phyloP scores from a whole-genome alignment of 2,888 invertebrate genomes.

The Molorchus minor region DNA sequence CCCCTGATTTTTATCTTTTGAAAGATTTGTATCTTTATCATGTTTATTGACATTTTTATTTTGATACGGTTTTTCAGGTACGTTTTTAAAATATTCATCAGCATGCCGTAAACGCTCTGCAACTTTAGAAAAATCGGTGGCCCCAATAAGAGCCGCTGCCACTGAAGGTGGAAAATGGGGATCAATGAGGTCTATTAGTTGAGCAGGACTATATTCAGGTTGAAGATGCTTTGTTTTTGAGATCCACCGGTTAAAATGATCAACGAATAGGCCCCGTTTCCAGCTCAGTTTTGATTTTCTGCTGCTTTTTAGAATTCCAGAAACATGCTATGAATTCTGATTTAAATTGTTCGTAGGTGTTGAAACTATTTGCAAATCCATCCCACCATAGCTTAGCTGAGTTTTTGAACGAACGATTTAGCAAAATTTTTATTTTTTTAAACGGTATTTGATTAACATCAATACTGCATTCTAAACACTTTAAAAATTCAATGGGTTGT shows the following conservation, averaged over 20 bases:
- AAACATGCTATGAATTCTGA: conserved; percentile 4
- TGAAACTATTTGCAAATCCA: not conserved
- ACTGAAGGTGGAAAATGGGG: conserved; percentile 8
- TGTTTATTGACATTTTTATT: too few relatives aligned
- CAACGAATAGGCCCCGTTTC: not conserved
- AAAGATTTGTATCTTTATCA: too few relatives aligned
- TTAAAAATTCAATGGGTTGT: not conserved
- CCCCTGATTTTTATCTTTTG: too few relatives aligned
- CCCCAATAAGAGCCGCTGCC: not conserved
- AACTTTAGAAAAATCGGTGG: not conserved
- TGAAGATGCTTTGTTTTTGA: not conserved
- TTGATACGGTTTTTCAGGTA: too few relatives aligned
- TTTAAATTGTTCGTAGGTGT: not conserved
- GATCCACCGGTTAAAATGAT: not conserved
- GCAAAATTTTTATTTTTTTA: conserved; percentile 1
- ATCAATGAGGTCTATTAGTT: not conserved
- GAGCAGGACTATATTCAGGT: not conserved
- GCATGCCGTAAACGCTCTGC: not conserved
- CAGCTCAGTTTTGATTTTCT: conserved; percentile 4
- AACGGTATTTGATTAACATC: not conserved
- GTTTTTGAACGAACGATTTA: not conserved
- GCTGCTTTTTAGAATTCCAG: conserved; percentile 7
- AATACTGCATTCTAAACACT: not conserved
- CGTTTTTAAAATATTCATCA: conserved; percentile 6
- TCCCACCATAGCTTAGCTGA: conserved; percentile 9